Conservation (phyloP, 1,140 invertebrate species). For the Tribolium madens region DNA sequence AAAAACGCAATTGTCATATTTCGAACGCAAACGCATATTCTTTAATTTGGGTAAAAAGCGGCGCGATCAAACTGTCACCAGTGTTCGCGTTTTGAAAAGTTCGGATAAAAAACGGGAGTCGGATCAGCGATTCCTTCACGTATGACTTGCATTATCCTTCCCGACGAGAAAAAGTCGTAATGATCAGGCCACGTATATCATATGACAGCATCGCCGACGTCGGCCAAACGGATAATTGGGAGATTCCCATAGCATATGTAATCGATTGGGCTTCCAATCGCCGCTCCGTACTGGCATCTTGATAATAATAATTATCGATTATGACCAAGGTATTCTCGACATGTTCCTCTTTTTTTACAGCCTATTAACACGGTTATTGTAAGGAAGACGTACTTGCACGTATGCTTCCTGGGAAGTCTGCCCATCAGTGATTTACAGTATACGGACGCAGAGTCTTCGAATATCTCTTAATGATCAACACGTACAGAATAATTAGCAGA, state of each 20-base stretch:
- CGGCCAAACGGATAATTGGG: constrained; percentile 25
- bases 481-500: constrained; percentile 10
- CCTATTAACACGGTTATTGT: constrained; percentile 24
- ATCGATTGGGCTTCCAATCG: constrained; percentile 36
- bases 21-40: constrained; percentile 21
- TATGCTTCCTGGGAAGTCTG: constrained; percentile 1
- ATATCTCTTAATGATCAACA: constrained; percentile 30
- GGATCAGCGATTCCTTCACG: constrained; percentile 12
- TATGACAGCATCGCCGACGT: constrained; percentile 37
- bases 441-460: background rate
- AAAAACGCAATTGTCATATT: constrained; percentile 45
- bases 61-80: constrained; percentile 10
- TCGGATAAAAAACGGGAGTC: constrained; percentile 13
- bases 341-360: constrained; percentile 9
- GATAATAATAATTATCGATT: constrained; percentile 37
- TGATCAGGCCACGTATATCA: constrained; percentile 24
- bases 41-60: constrained; percentile 37
- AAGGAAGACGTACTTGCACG: constrained; percentile 17
- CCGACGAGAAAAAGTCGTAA: constrained; percentile 33
- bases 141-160: constrained; percentile 34
- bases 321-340: constrained; percentile 24
- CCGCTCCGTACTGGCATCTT: constrained; percentile 5
- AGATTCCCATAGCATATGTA: constrained; percentile 37
- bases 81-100: constrained; percentile 20
- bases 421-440: constrained; percentile 16